Percentiles rank a stretch among this genome's conserved stretches.
Evolutionary conservation across 2,888 invertebrate genomes (phyloP).

Genomic region (Drosophila vallismaia): DNA sequence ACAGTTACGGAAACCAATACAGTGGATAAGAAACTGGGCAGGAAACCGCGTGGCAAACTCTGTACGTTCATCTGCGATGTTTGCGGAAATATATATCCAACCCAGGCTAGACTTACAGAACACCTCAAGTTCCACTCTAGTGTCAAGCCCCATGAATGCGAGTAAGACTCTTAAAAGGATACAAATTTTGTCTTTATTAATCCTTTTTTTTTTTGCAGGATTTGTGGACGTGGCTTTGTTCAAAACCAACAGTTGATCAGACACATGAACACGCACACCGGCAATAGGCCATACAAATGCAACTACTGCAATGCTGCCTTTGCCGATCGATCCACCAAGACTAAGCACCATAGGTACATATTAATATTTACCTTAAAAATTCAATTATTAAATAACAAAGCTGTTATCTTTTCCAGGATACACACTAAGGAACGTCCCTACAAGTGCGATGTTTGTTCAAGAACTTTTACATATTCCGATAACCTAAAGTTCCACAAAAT

Average conservation of each 20-base stretch:
- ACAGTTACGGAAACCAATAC: background rate
- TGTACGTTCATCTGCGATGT: constrained; percentile 81
- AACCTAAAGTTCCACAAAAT: constrained; percentile 82
- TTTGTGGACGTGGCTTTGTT: constrained; percentile 82
- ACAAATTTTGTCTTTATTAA: background rate
- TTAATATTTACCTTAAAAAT: too few species aligned
- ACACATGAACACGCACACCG: constrained; percentile 84
- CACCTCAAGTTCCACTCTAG: constrained; percentile 83
- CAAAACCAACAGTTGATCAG: constrained; percentile 83
- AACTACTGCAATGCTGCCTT: constrained; percentile 83
- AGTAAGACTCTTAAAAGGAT: constrained; percentile 63
- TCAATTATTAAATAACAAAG: background rate
- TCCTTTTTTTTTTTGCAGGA: constrained; percentile 55
- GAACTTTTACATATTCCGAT: constrained; percentile 82
- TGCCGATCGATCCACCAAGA: constrained; percentile 83
- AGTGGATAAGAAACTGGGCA: constrained; percentile 54
- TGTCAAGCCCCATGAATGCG: constrained; percentile 83
- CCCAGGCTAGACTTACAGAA: constrained; percentile 81
- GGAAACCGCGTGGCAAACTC: constrained; percentile 69
- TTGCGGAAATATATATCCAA: constrained; percentile 83
- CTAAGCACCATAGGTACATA: constrained; percentile 82
- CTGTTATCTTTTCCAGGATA: constrained; percentile 46
- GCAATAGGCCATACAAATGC: constrained; percentile 83
- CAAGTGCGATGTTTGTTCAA: constrained; percentile 81
- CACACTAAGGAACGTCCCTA: constrained; percentile 83